Evolutionary conservation across 2,888 invertebrate genomes (phyloP), one percentile per base, ranked within the genome.

Genomic region (Dysmachus trigonus): DNA sequence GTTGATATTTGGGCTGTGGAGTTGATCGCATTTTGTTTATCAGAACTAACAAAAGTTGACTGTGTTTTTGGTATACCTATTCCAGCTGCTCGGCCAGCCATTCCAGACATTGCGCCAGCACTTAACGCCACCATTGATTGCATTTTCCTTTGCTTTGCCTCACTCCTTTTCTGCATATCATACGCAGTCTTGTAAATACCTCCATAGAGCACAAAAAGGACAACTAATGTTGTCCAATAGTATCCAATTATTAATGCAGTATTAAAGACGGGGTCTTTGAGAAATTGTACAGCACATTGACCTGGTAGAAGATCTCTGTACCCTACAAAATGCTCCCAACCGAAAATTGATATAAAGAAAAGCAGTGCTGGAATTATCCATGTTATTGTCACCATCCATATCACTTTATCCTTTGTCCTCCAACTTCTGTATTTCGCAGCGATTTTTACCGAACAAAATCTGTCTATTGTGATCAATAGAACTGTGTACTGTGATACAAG

Each of bases 401-500:
- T 95, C 15, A 99, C 98, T 89, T 97, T 95, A 88, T 95, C 95
- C 90, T 98, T 97, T 4, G 99, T 98, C 30, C 99, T 94, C 99
- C 99, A 99, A 89, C 97, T 96, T 88, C 99, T 94, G 91, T 99
- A 99, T 89, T 96, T 96, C 15, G 99, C 98, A 4, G 99, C 99
- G 89, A 99, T 98, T 93, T 98, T 99, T 6, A 99, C 99, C 38
- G 99, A 99, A 92, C 99, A 99, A 92, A 98, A 99, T 89, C 99
- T 95, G 92, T 99, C 99, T 88, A 99, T 97, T 38, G 99, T 99
- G 90, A 99, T 99, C 88, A 99, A 94, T 86, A 99, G 94, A 18
- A 99, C 99, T 0, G 99, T 99, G 92, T 99, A 99, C 92, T 99
- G 99, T 8, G 99, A 99, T 35, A 99, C 99, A 79, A 99, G 94